phyloP scores from a whole-genome alignment of 2,797 vertebrate genomes.

The Schizopygopsis malacanthus region DNA sequence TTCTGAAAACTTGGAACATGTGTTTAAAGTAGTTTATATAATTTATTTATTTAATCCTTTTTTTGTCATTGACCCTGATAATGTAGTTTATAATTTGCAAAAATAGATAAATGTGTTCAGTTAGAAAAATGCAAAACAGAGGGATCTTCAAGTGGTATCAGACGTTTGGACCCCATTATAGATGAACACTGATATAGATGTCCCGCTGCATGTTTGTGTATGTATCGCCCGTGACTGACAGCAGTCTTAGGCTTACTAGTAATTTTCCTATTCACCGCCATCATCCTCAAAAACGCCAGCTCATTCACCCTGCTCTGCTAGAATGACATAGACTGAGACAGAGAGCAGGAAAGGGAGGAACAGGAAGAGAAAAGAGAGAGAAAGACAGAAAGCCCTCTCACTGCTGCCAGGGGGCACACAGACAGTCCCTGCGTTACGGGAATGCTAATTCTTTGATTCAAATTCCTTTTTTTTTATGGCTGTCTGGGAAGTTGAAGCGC shows the following conservation, averaged over 20 bases:
- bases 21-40: too few relatives aligned
- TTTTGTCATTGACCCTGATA: background rate
- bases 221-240: conserved; percentile 19
- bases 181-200: background rate
- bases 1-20: too few relatives aligned
- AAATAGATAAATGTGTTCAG: background rate
- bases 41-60: background rate
- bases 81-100: background rate
- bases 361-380: conserved; percentile 60
- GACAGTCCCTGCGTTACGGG: conserved; percentile 79
- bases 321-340: conserved; percentile 50
- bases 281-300: conserved; percentile 36
- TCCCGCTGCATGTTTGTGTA: background rate
- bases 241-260: conserved; percentile 19
- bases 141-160: background rate
- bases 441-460: conserved; percentile 83
- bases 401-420: conserved; percentile 82
- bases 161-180: background rate
- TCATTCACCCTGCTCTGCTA: conserved; percentile 55
- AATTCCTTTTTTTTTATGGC: conserved; percentile 57
- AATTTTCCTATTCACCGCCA: conserved; percentile 39
- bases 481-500: conserved; percentile 59
- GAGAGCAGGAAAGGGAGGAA: conserved; percentile 2
- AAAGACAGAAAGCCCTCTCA: conserved; percentile 77
- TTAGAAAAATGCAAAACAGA: background rate